Evolutionary conservation across 2,888 invertebrate genomes (phyloP).

Genomic region (Meghimatium bilineatum): DNA sequence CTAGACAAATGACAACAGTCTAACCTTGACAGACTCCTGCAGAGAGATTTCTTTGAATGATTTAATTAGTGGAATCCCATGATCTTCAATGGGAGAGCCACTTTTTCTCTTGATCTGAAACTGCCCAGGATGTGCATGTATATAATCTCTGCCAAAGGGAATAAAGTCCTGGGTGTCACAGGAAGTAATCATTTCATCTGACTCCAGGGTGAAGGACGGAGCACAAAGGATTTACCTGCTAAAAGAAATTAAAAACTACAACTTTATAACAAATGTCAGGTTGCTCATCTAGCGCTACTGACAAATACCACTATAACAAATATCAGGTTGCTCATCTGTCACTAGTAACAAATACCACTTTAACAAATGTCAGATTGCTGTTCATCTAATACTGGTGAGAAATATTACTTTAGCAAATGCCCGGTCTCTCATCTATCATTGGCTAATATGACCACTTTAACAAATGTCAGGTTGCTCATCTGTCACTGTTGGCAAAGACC

Average conservation of each 20-base stretch:
- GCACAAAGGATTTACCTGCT: neutral
- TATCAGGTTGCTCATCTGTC: too few relatives aligned
- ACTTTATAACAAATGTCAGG: neutral
- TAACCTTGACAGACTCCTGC: slow-evolving; percentile 63
- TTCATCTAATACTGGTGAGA: too few relatives aligned
- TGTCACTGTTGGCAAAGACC: too few relatives aligned
- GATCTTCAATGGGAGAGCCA: slow-evolving; percentile 52
- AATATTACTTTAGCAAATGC: too few relatives aligned
- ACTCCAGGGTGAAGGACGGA: slow-evolving; percentile 66
- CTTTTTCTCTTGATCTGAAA: slow-evolving; percentile 61
- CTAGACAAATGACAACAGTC: neutral
- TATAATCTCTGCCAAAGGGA: slow-evolving; percentile 71
- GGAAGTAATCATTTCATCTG: slow-evolving; percentile 74
- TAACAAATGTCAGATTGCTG: too few relatives aligned
- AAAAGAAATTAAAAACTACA: neutral
- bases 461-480: too few relatives aligned
- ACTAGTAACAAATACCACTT: too few relatives aligned
- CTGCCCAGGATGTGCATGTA: slow-evolving; percentile 71
- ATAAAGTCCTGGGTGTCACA: slow-evolving; percentile 74
- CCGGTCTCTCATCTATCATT: too few relatives aligned
- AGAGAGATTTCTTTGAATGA: slow-evolving; percentile 71
- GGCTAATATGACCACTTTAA: too few relatives aligned
- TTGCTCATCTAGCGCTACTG: too few relatives aligned
- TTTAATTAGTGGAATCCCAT: slow-evolving; percentile 69
- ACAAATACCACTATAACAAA: too few relatives aligned